phyloP scores from a whole-genome alignment of 2,888 invertebrate species.

The Escarpia spicata region DNA sequence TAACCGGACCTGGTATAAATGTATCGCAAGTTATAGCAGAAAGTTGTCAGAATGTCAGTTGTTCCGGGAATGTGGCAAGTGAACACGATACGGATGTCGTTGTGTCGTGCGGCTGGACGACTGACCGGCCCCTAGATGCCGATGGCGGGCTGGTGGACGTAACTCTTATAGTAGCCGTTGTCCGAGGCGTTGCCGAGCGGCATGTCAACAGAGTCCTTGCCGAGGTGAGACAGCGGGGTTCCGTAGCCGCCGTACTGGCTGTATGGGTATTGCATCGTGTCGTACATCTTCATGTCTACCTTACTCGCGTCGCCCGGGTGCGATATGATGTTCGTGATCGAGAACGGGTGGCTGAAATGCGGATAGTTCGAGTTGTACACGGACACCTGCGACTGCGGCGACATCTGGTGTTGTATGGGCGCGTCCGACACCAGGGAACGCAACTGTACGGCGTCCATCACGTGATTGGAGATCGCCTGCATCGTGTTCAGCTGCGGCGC shows the following conservation, averaged over 20 bases:
- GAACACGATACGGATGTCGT: not conserved
- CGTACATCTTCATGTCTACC: constrained; percentile 92
- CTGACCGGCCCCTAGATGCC: not conserved
- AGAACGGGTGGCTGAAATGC: constrained; percentile 83
- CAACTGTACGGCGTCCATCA: constrained; percentile 26
- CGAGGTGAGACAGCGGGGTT: not conserved
- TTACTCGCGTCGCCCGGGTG: constrained; percentile 76
- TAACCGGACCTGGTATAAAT: not conserved
- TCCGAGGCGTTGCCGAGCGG: not conserved
- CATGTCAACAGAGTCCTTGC: not conserved
- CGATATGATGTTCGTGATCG: constrained; percentile 88
- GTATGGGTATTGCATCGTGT: constrained; percentile 51
- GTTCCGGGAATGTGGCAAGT: not conserved
- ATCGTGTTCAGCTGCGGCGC: not conserved
- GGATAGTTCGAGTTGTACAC: constrained; percentile 23
- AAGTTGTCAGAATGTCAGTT: too few relatives aligned
- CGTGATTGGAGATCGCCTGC: constrained; percentile 23
- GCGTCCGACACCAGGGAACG: constrained; percentile 29
- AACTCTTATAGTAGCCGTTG: constrained; percentile 6
- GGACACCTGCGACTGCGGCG: constrained; percentile 25
- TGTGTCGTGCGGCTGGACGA: too few relatives aligned
- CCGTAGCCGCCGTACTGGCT: constrained; percentile 27
- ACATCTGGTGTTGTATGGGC: constrained; percentile 29
- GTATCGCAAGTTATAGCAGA: not conserved
- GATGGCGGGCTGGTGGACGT: constrained; percentile 19